Evolutionary conservation across 2,797 vertebrate species (phyloP).

Genomic region (Alcedo atthis): DNA sequence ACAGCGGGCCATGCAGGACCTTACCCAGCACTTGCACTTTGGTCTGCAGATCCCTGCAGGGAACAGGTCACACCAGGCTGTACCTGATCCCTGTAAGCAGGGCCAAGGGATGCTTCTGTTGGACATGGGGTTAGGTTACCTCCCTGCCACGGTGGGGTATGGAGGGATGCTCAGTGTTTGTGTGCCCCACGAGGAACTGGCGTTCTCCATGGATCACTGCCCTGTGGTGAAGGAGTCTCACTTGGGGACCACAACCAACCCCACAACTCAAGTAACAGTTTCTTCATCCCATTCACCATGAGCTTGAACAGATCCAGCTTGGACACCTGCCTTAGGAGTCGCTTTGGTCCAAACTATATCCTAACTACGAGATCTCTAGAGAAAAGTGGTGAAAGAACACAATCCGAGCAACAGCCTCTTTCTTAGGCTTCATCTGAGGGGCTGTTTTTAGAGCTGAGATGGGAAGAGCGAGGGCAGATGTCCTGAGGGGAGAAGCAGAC

Average conservation of each 20-base stretch:
- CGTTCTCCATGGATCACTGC: not conserved
- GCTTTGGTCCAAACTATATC: not conserved
- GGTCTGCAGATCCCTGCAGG: not conserved
- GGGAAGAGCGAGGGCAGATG: not conserved
- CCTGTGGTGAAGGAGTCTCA: rapidly evolving
- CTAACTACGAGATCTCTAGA: not conserved
- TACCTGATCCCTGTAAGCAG: rapidly evolving
- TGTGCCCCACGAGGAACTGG: rapidly evolving
- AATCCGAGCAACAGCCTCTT: not conserved
- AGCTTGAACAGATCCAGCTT: not conserved
- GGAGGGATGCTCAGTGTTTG: not conserved
- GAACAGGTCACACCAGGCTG: not conserved
- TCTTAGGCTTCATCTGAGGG: not conserved
- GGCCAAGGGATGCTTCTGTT: not conserved
- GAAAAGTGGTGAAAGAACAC: not conserved
- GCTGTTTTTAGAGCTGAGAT: not conserved
- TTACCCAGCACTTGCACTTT: not conserved
- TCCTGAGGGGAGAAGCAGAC: not conserved
- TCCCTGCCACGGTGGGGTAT: rapidly evolving
- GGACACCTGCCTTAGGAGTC: not conserved
- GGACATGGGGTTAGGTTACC: not conserved
- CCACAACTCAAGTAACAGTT: rapidly evolving
- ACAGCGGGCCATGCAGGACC: not conserved
- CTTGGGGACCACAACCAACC: not conserved
- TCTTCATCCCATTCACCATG: not conserved